These are phyloP conservation scores for Channallabes apus DNA, from an alignment of 2,797 vertebrate genomes.

Conservation along the genomic window DNA sequence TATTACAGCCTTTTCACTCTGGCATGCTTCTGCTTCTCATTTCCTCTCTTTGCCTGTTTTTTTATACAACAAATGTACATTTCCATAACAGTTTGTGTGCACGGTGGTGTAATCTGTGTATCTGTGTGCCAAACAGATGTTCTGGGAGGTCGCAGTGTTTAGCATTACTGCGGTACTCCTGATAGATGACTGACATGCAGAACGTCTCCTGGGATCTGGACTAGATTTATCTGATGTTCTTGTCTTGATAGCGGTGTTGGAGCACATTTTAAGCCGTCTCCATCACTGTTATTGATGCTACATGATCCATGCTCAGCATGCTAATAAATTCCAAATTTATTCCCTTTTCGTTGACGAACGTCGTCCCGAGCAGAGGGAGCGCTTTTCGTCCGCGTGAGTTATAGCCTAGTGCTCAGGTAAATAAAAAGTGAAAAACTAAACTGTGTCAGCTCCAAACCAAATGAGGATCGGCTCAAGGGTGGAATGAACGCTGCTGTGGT, in stretches of 20 bases:
- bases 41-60: not conserved
- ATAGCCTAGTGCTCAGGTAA: not conserved
- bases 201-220: not conserved
- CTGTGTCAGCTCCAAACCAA: not conserved
- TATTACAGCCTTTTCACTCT: not conserved
- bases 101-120: not conserved
- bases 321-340: constrained; percentile 20
- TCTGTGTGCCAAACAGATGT: constrained; percentile 31
- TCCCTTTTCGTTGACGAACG: not conserved
- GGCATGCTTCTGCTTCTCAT: constrained; percentile 21
- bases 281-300: not conserved
- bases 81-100: constrained; percentile 11
- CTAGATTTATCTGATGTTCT: not conserved
- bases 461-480: not conserved
- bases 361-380: not conserved
- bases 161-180: not conserved
- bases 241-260: not conserved
- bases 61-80: constrained; percentile 1
- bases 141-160: not conserved
- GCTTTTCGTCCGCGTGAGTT: not conserved
- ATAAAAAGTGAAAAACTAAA: not conserved
- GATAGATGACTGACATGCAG: not conserved
- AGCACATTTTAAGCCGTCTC: not conserved
- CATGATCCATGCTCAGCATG: not conserved
- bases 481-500: not conserved